Conservation (phyloP, 2,888 invertebrate species). For the Globia sparganii region DNA sequence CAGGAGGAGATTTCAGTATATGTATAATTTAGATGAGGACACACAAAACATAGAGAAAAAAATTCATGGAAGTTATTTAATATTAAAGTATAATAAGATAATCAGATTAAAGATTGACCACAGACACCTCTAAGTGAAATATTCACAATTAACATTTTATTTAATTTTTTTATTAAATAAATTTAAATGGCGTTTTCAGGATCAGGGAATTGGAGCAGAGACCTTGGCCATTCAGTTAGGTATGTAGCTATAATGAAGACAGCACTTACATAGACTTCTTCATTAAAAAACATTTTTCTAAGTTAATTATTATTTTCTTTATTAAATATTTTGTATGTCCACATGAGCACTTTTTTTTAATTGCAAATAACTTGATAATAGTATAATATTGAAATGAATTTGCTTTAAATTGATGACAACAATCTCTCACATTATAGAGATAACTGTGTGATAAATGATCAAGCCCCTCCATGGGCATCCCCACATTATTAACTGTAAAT, state of each 20-base stretch:
- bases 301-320: not conserved
- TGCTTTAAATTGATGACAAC: not conserved
- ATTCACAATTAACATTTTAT: not conserved
- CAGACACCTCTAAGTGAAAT: not conserved
- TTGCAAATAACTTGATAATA: not conserved
- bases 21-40: not conserved
- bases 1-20: not conserved
- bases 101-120: not conserved
- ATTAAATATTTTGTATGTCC: not conserved
- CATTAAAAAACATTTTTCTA: not conserved
- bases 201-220: not conserved
- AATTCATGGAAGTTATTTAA: not conserved
- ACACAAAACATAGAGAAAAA: not conserved
- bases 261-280: not conserved
- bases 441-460: not conserved
- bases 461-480: not conserved
- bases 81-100: not conserved
- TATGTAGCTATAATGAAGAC: not conserved
- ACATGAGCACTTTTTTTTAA: not conserved
- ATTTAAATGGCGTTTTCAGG: constrained; percentile 4
- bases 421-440: not conserved
- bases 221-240: not conserved
- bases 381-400: constrained; percentile 6
- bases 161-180: not conserved
- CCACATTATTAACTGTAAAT: constrained; percentile 23